Percentiles rank a stretch among this genome's conserved stretches.
These are phyloP conservation scores for Gasterosteus aculeatus DNA, from an alignment of 2,113 vertebrate species.

Conservation along the genomic window DNA sequence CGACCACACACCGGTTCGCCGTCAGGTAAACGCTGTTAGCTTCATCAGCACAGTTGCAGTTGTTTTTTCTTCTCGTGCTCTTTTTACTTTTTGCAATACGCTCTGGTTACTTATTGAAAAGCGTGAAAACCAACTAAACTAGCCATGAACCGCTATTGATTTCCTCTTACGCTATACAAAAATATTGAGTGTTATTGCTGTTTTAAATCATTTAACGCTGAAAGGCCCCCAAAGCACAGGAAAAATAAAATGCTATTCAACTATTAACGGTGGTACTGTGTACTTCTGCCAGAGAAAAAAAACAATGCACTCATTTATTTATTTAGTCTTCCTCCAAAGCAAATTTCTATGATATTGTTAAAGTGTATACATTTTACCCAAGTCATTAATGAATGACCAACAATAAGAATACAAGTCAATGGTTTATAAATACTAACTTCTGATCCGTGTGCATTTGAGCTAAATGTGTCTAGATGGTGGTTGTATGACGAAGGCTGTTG, in stretches of 20 bases:
- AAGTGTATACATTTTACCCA: no score
- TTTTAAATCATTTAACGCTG: neutral
- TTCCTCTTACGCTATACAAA: neutral
- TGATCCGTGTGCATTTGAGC: conserved; percentile 31
- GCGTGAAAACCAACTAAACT: no score
- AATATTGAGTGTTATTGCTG: neutral
- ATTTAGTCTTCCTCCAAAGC: neutral
- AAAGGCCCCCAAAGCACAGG: neutral
- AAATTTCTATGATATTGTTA: neutral
- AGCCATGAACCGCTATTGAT: neutral
- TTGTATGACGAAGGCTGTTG: conserved; percentile 19
- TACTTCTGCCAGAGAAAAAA: neutral
- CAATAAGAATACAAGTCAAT: neutral
- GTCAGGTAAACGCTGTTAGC: no score
- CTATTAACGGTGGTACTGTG: neutral
- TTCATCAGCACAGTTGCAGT: no score
- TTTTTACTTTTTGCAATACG: no score
- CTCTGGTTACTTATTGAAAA: neutral
- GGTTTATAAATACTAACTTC: neutral
- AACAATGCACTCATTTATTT: neutral
- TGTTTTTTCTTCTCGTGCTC: no score
- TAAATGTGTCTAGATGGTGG: conserved; percentile 26
- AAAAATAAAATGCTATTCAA: neutral
- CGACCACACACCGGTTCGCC: no score
- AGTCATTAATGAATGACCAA: neutral